phyloP scores from a whole-genome alignment of 2,113 vertebrate species.

The Spea multiplicata region DNA sequence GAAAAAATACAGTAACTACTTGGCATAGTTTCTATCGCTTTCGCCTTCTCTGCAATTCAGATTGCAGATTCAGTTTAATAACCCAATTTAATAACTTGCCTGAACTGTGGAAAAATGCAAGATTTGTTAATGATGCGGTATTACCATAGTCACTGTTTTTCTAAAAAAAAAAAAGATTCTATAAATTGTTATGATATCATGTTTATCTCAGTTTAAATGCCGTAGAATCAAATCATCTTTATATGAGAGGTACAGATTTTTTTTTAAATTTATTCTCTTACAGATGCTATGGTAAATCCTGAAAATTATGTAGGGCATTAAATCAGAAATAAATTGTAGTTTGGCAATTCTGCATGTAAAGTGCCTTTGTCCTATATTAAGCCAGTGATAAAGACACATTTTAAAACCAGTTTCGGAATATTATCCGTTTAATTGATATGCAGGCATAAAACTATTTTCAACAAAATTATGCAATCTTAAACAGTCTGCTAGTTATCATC shows the following conservation, averaged over 20 bases:
- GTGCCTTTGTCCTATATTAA: no score
- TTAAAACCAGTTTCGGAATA: no score
- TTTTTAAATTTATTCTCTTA: neutral
- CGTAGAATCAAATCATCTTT: conserved; percentile 26
- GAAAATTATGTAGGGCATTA: neutral
- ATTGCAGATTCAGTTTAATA: conserved; percentile 47
- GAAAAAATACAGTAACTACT: conserved; percentile 45
- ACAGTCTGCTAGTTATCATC: no score
- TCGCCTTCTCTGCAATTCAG: conserved; percentile 34
- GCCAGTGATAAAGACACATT: no score
- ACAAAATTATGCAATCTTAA: no score
- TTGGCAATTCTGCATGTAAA: no score
- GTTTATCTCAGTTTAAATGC: conserved; percentile 38
- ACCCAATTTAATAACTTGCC: conserved; percentile 40
- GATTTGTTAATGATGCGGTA: conserved; percentile 28
- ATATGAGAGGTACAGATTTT: conserved; percentile 11
- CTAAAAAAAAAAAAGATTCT: conserved; percentile 15
- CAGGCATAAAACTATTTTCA: no score
- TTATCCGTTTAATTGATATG: no score
- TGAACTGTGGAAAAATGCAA: conserved; percentile 7
- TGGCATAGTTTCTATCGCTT: conserved; percentile 33
- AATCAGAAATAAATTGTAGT: neutral
- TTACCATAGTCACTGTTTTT: conserved; percentile 24
- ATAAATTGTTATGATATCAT: conserved; percentile 37
- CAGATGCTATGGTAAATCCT: neutral